A percentile compares a stretch with the other conserved stretches of the same genome.
These are phyloP conservation scores for Bubo scandiacus DNA, from an alignment of 2,113 vertebrate genomes.

Conservation along the genomic window DNA sequence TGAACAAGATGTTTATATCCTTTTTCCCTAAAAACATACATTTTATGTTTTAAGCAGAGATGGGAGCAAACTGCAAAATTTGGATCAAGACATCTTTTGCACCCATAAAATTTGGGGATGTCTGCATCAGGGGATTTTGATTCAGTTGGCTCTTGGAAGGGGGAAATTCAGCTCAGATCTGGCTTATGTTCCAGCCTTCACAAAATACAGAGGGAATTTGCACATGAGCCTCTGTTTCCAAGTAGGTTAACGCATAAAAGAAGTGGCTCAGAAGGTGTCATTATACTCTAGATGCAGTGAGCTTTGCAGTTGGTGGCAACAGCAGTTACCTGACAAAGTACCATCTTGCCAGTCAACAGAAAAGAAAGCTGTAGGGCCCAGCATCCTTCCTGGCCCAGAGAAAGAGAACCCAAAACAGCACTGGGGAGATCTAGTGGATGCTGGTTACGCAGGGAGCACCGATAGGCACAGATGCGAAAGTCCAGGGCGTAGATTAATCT, in stretches of 20 bases:
- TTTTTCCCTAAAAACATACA: constrained; percentile 70
- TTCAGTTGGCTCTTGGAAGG: constrained; percentile 60
- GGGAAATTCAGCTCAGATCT: constrained; percentile 54
- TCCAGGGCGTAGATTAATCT: background rate
- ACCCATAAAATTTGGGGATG: constrained; percentile 66
- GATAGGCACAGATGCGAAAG: background rate
- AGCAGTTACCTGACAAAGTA: constrained; percentile 64
- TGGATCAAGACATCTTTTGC: constrained; percentile 61
- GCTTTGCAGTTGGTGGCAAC: constrained; percentile 62
- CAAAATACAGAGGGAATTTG: constrained; percentile 58
- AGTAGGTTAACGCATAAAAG: constrained; percentile 65
- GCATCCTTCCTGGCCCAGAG: background rate
- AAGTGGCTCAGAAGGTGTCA: constrained; percentile 50
- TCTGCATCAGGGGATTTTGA: constrained; percentile 62
- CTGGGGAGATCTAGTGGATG: background rate
- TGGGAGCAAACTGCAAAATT: constrained; percentile 65
- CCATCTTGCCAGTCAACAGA: constrained; percentile 59
- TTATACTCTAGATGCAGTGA: constrained; percentile 19
- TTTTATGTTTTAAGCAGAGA: constrained; percentile 69
- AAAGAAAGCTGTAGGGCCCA: constrained; percentile 46
- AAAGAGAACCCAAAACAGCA: background rate
- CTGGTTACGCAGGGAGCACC: background rate
- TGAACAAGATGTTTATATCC: constrained; percentile 70
- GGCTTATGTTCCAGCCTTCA: constrained; percentile 50
- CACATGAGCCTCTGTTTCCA: constrained; percentile 66